Base-by-base conservation (phyloP, 2,797 vertebrate species). In the Tinamus major region DNA sequence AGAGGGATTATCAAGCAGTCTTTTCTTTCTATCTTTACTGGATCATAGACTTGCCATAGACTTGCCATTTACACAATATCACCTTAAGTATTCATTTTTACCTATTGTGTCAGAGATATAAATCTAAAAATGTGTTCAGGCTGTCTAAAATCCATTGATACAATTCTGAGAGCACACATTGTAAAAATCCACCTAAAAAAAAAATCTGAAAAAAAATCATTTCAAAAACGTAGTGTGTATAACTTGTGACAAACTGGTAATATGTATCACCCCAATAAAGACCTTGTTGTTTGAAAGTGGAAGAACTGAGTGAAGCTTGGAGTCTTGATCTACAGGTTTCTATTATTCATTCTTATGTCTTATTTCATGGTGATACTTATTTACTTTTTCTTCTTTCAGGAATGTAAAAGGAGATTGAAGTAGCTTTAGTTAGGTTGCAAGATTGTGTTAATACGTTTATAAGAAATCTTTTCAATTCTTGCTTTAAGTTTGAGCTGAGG, bases 401-500 rank as follows among this genome's bases (percentile, higher is more conserved):
- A 95, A 92, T 77, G 92, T 96, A 96, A 97, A 96, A 94, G 75
- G 86, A 95, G 93, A 96, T 95, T 93, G 92, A 97, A 97, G 95
- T 86, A 96, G 90, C 89, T 95, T 96, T 96, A 83, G 76, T 89
- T 68, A 82, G 96, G 85, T 93, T 87, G 89, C 84, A 94, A 96
- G 96, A 94, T 93, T 92, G 96, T 78, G 88, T 94, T 96, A 96
- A 94, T 93, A 95, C 96, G 96, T 96, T 96, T 94, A 97, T 80
- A 93, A 85, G 29, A 93, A 96, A 96, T 94, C 96, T 94, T 89
- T 85, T 95, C 79, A 94, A 7, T 77, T 92, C 91, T 72, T 84
- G 56, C 88, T 62, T 59, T 92, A 58, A 71, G 63, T 94, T 89
- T 94, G 89, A 58, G 76, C 62, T 89, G 46, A 29, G 89, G 87